Conservation (phyloP, 2,113 vertebrate genomes). For the Cynoglossus semilaevis region DNA sequence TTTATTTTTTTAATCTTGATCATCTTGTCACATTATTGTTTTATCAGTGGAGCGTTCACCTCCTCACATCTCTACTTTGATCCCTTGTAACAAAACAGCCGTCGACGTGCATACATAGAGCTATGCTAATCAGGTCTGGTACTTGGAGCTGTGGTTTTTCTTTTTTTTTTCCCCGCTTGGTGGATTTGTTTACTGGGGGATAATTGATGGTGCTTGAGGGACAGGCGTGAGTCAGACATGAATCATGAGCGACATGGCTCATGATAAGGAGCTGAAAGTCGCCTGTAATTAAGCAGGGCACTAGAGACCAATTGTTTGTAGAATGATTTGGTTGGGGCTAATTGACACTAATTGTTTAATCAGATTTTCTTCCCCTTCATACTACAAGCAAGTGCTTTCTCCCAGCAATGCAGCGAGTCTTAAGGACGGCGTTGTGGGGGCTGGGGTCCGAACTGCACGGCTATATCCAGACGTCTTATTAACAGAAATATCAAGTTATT, state of each 20-base stretch:
- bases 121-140: constrained; percentile 76
- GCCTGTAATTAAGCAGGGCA: constrained; percentile 97
- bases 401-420: too few relatives aligned
- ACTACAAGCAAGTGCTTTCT: constrained; percentile 67
- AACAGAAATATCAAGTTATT: too few relatives aligned
- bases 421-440: too few relatives aligned
- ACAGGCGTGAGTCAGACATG: constrained; percentile 91
- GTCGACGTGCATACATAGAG: constrained; percentile 66
- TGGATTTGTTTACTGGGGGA: constrained; percentile 91
- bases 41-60: constrained; percentile 22
- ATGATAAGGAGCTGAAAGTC: constrained; percentile 97
- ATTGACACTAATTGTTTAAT: constrained; percentile 99
- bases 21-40: constrained; percentile 17
- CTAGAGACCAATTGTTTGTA: constrained; percentile 99
- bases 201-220: constrained; percentile 99
- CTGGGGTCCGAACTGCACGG: too few relatives aligned
- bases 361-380: constrained; percentile 89
- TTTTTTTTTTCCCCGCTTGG: constrained; percentile 55
- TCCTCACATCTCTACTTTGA: constrained; percentile 52
- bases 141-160: constrained; percentile 71
- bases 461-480: too few relatives aligned
- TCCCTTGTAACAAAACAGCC: constrained; percentile 41
- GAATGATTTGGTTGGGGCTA: constrained; percentile 97
- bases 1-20: constrained; percentile 1
- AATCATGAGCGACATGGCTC: constrained; percentile 87